A percentile compares a stretch with the other conserved stretches of the same genome.
Evolutionary conservation across 1,140 invertebrate genomes (phyloP).

Genomic region (Gonatopus flavifemur): DNA sequence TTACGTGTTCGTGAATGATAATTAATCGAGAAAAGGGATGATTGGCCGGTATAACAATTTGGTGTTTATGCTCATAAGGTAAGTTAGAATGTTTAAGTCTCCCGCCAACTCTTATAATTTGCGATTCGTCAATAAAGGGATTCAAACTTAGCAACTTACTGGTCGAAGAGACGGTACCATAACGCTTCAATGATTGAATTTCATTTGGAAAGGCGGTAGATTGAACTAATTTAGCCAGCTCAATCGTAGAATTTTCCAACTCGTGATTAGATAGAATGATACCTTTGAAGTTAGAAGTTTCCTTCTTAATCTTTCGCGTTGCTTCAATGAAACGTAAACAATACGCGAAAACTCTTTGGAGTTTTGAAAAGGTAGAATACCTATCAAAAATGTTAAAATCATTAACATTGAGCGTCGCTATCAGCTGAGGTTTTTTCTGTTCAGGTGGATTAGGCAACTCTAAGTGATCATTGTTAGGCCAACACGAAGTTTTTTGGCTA

Average conservation of each 20-base stretch:
- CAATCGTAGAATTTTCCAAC: neutral
- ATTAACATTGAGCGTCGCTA: neutral
- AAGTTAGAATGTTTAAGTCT: neutral
- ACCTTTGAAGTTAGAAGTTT: neutral
- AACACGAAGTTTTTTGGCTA: neutral
- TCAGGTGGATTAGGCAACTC: neutral
- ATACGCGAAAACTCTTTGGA: neutral
- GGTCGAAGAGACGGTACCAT: neutral
- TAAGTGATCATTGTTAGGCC: neutral
- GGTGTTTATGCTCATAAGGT: neutral
- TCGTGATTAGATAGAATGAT: neutral
- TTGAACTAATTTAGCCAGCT: neutral
- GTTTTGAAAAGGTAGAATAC: neutral
- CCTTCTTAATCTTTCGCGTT: neutral
- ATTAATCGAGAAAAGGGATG: neutral
- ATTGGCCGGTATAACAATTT: neutral
- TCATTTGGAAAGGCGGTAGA: neutral
- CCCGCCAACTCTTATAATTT: neutral
- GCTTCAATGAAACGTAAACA: neutral
- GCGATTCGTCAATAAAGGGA: neutral
- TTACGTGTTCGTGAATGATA: slow-evolving; percentile 3
- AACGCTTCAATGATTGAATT: neutral
- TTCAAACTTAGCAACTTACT: neutral
- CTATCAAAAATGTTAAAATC: neutral
- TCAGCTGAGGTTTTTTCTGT: neutral